A percentile compares a stretch with the other conserved stretches of the same genome.
These are phyloP conservation scores for Trichonephila clavata DNA, from an alignment of 1,140 invertebrate genomes.

Conservation along the genomic window DNA sequence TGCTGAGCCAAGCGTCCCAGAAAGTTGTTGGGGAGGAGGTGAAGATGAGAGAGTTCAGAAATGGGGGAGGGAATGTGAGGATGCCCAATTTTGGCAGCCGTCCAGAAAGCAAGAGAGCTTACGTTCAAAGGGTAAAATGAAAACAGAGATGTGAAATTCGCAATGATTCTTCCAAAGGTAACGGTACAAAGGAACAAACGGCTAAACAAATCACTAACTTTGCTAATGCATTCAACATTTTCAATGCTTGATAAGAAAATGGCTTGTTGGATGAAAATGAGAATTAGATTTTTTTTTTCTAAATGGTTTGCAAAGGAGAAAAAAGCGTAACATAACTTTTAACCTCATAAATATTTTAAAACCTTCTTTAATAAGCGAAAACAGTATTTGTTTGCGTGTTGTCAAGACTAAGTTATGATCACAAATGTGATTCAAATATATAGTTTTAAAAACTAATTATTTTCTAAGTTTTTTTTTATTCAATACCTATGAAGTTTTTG, in stretches of 20 bases:
- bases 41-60: background rate
- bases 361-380: too few species aligned
- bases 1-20: constrained; percentile 17
- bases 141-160: constrained; percentile 24
- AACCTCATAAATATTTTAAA: too few species aligned
- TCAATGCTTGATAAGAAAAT: background rate
- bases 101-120: constrained; percentile 22
- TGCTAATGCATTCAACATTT: background rate
- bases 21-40: background rate
- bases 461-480: too few species aligned
- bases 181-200: constrained; percentile 17
- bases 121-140: background rate
- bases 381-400: too few species aligned
- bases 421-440: too few species aligned
- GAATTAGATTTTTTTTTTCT: background rate
- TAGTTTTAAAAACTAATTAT: too few species aligned
- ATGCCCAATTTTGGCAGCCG: constrained; percentile 35
- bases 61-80: background rate
- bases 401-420: too few species aligned
- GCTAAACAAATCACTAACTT: background rate
- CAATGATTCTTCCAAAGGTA: background rate
- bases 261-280: background rate
- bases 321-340: too few species aligned
- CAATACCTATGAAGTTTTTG: too few species aligned
- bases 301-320: background rate